These are phyloP conservation scores for Diarsia brunnea DNA, from an alignment of 2,888 invertebrate species.

Conservation along the genomic window DNA sequence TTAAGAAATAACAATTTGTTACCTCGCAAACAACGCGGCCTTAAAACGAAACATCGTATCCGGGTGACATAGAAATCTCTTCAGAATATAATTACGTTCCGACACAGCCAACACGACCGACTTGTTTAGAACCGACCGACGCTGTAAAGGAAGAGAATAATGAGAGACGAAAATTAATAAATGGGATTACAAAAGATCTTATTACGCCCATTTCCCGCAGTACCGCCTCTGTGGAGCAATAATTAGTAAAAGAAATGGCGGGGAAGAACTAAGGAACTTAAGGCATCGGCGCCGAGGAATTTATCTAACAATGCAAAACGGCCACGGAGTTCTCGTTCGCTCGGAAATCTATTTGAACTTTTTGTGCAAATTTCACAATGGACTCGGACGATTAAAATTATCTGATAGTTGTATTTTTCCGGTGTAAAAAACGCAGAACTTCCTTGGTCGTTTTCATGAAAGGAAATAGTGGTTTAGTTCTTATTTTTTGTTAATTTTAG, in stretches of 20 bases:
- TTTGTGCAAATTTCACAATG: constrained; percentile 47
- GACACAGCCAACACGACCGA: constrained; percentile 61
- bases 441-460: constrained; percentile 6
- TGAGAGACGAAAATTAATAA: constrained; percentile 78
- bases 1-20: constrained; percentile 51
- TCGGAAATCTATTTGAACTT: constrained; percentile 59
- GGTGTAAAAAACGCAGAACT: background rate
- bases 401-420: constrained; percentile 52
- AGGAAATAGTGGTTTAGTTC: background rate
- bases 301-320: constrained; percentile 62
- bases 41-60: constrained; percentile 54
- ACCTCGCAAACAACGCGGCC: constrained; percentile 43
- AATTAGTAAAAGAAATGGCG: constrained; percentile 82
- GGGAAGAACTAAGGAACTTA: constrained; percentile 67
- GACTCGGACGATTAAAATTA: constrained; percentile 51
- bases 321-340: constrained; percentile 18
- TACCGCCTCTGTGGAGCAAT: constrained; percentile 79
- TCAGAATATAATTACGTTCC: constrained; percentile 72
- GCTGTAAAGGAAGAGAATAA: constrained; percentile 74
- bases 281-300: constrained; percentile 56
- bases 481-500: background rate
- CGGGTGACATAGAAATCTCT: constrained; percentile 60
- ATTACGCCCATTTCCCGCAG: constrained; percentile 83
- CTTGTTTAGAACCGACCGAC: constrained; percentile 77
- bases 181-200: constrained; percentile 85